Conservation (phyloP, 2,797 vertebrate genomes). For the Enteromius paludinosus region DNA sequence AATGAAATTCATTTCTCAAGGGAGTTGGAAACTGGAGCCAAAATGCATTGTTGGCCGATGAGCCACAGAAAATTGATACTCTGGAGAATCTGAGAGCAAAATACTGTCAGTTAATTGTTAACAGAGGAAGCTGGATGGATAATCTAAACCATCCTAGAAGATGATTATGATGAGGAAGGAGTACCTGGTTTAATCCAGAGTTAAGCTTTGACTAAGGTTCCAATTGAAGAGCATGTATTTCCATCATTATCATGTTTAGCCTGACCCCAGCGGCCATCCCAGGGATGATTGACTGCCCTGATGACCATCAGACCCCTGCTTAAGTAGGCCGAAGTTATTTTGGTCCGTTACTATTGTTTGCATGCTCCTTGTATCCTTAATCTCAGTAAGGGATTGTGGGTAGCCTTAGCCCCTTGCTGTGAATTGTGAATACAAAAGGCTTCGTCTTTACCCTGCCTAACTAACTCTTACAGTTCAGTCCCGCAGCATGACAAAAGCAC, state of each 20-base stretch:
- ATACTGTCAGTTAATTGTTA: not conserved
- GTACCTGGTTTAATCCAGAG: not conserved
- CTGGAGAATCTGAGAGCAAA: not conserved
- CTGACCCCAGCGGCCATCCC: constrained; percentile 4
- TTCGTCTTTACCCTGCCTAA: constrained; percentile 56
- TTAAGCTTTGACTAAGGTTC: not conserved
- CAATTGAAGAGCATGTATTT: constrained; percentile 25
- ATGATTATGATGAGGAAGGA: not conserved
- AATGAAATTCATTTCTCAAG: constrained; percentile 23
- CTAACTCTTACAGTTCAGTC: constrained; percentile 53
- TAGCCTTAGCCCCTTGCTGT: constrained; percentile 47
- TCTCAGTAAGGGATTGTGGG: constrained; percentile 47
- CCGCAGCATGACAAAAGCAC: constrained; percentile 55
- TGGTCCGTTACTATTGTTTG: constrained; percentile 53
- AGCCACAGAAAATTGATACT: not conserved
- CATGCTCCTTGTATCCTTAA: constrained; percentile 32
- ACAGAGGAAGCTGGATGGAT: not conserved
- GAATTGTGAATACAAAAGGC: constrained; percentile 49
- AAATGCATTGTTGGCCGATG: constrained; percentile 10
- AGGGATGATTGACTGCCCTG: constrained; percentile 7
- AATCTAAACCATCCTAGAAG: not conserved
- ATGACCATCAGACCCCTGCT: constrained; percentile 34
- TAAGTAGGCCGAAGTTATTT: constrained; percentile 49
- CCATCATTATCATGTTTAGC: constrained; percentile 29
- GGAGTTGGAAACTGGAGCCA: constrained; percentile 14